These are phyloP conservation scores for Zaprionus africanus DNA, from an alignment of 1,140 invertebrate genomes.

Conservation along the genomic window DNA sequence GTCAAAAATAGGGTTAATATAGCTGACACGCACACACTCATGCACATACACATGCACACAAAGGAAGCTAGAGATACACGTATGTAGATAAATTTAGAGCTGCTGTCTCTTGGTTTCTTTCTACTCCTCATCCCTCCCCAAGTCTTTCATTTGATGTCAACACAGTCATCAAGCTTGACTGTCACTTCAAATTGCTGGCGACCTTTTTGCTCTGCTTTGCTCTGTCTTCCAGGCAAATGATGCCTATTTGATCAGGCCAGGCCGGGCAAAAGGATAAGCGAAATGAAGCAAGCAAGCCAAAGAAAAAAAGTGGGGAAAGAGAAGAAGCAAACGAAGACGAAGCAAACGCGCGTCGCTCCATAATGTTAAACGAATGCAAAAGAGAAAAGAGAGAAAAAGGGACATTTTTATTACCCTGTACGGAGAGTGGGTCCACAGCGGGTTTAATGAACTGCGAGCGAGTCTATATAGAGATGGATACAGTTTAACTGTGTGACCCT, in stretches of 20 bases:
- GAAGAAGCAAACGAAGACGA: conserved; percentile 6
- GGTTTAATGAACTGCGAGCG: conserved; percentile 8
- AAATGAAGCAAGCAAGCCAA: conserved; percentile 55
- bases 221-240: conserved; percentile 71
- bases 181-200: conserved; percentile 76
- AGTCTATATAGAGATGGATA: neutral
- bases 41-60: neutral
- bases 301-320: neutral
- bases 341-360: conserved; percentile 9
- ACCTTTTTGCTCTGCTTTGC: conserved; percentile 42
- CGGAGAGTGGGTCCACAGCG: neutral
- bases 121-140: neutral
- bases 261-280: conserved; percentile 72
- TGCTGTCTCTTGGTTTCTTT: conserved; percentile 31
- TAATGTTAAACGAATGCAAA: conserved; percentile 26
- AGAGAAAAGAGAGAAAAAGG: conserved; percentile 18
- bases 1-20: conserved; percentile 81
- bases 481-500: neutral
- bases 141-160: conserved; percentile 60
- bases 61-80: neutral
- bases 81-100: conserved; percentile 39
- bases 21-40: conserved; percentile 23
- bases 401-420: conserved; percentile 30
- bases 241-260: conserved; percentile 77
- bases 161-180: conserved; percentile 75